Evolutionary conservation across 2,113 vertebrate genomes (phyloP).

Genomic region (Tiliqua scincoides): DNA sequence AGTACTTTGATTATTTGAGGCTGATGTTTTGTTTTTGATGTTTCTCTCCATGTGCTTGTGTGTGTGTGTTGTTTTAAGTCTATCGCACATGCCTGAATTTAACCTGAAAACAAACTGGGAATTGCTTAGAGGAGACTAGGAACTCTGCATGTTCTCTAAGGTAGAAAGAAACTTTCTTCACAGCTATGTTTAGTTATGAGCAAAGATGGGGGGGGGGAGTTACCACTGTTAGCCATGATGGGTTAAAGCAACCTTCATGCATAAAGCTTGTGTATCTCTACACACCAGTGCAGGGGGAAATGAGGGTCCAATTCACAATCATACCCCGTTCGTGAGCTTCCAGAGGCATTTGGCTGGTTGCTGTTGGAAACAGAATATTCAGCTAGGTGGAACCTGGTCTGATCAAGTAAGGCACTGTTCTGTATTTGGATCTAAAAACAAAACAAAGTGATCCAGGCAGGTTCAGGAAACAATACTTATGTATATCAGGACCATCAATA

Average conservation of each 20-base stretch:
- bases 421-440: not conserved
- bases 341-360: not conserved
- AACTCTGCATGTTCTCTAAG: not conserved
- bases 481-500: not conserved
- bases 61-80: constrained; percentile 39
- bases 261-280: not conserved
- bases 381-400: not conserved
- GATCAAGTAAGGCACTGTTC: not conserved
- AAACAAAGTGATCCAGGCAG: not conserved
- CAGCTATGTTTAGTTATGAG: not conserved
- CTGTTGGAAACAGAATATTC: not conserved
- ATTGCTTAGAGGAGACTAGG: constrained; percentile 39
- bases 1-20: constrained; percentile 65
- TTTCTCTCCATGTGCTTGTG: constrained; percentile 17
- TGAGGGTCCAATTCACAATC: not conserved
- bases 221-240: not conserved
- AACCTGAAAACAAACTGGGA: constrained; percentile 18
- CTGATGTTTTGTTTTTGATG: constrained; percentile 59
- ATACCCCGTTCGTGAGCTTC: not conserved
- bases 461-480: not conserved
- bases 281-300: not conserved
- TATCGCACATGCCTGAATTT: constrained; percentile 48
- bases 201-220: not conserved
- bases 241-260: not conserved
- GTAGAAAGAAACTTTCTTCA: not conserved